These are phyloP conservation scores for Diarsia mendica DNA, from an alignment of 2,888 invertebrate species.

Conservation along the genomic window DNA sequence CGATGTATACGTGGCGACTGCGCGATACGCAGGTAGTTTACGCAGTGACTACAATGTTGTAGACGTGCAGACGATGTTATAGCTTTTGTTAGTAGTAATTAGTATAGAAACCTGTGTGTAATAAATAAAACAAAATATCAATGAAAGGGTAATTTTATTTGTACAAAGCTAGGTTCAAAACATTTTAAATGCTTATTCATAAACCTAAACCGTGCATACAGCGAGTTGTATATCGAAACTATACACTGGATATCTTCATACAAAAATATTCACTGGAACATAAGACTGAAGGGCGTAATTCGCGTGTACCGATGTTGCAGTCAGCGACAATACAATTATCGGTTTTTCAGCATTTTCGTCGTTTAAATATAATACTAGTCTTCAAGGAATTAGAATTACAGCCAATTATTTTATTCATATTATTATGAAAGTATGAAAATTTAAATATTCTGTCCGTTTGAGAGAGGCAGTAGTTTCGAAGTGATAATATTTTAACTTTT, in stretches of 20 bases:
- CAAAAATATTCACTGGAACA: background rate
- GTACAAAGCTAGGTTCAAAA: slow-evolving; percentile 51
- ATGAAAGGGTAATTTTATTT: slow-evolving; percentile 39
- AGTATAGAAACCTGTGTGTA: background rate
- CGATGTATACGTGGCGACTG: background rate
- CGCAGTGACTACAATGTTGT: background rate
- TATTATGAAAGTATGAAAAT: background rate
- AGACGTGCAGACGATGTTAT: background rate
- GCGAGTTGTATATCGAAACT: slow-evolving; percentile 21
- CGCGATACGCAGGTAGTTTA: background rate
- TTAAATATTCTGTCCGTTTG: background rate
- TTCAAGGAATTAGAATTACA: background rate
- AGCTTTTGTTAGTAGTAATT: background rate
- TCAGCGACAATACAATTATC: background rate
- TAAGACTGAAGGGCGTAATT: background rate
- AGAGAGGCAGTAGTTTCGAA: slow-evolving; percentile 1
- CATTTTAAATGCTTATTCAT: slow-evolving; percentile 50
- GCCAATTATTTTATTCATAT: background rate
- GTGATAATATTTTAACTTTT: slow-evolving; percentile 9
- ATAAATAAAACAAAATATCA: slow-evolving; percentile 41
- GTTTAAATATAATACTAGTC: slow-evolving; percentile 30
- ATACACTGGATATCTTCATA: background rate
- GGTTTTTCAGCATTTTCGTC: background rate
- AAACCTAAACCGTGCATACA: slow-evolving; percentile 34
- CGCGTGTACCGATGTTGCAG: background rate